A percentile compares a stretch with the other conserved stretches of the same genome.
These are phyloP conservation scores for Orchestes rusci DNA, from an alignment of 2,888 invertebrate species.

Conservation along the genomic window DNA sequence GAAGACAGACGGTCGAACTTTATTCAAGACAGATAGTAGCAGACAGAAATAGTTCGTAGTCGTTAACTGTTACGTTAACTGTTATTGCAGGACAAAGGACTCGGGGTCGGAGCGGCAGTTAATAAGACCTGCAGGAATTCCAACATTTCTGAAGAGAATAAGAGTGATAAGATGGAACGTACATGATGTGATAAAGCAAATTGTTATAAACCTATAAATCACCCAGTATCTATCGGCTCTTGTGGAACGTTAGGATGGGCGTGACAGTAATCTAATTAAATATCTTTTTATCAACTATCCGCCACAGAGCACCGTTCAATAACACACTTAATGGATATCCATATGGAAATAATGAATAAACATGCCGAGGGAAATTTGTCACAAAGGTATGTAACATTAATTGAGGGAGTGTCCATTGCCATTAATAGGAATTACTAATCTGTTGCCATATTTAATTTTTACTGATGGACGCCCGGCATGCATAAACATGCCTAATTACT, in stretches of 20 bases:
- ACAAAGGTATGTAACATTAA: constrained; percentile 26
- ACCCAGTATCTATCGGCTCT: no score
- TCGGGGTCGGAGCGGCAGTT: constrained; percentile 12
- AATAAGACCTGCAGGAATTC: constrained; percentile 22
- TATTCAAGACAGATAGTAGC: constrained; percentile 3
- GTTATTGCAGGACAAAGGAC: constrained; percentile 20
- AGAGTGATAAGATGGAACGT: constrained; percentile 4
- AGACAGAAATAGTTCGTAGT: constrained; percentile 10
- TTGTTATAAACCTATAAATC: neutral
- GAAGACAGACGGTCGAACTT: no score
- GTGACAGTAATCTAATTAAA: constrained; percentile 15
- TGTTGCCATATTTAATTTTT: constrained; percentile 27
- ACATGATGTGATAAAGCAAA: constrained; percentile 5
- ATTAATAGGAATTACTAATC: constrained; percentile 27
- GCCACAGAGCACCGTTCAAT: constrained; percentile 16
- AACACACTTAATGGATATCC: constrained; percentile 23
- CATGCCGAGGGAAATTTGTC: constrained; percentile 24
- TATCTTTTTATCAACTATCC: constrained; percentile 9
- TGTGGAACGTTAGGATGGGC: no score
- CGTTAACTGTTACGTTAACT: constrained; percentile 20
- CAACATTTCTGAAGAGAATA: constrained; percentile 15
- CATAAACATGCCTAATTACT: constrained; percentile 26
- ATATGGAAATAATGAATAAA: constrained; percentile 25
- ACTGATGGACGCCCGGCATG: constrained; percentile 21
- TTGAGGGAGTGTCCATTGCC: constrained; percentile 24